A percentile compares a stretch with the other conserved stretches of the same genome.
Conservation (phyloP, 1,140 invertebrate species). For the Eciton burchellii region DNA sequence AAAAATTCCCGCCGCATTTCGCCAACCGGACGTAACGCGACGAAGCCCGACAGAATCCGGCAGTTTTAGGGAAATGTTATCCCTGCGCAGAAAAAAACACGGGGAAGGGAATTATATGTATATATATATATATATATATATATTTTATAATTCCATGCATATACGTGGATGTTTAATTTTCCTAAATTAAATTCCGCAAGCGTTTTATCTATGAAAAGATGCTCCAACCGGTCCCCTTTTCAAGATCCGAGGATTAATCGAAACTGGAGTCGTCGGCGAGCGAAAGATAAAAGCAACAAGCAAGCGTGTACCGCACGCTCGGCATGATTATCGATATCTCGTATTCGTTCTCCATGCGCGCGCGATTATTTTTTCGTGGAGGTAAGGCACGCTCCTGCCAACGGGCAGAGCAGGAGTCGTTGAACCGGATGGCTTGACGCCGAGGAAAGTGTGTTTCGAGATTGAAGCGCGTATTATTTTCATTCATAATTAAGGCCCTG, state of each 20-base stretch:
- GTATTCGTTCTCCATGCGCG: conserved; percentile 13
- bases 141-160: no score
- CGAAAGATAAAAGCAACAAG: not conserved
- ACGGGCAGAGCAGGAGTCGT: conserved; percentile 57
- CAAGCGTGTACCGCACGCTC: not conserved
- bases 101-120: no score
- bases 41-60: no score
- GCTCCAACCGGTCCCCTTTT: no score
- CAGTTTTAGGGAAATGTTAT: no score
- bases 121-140: no score
- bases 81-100: no score
- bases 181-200: no score
- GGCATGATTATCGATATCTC: not conserved
- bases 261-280: not conserved
- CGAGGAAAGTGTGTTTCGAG: conserved; percentile 71
- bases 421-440: conserved; percentile 70
- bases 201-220: no score
- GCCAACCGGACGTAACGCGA: no score
- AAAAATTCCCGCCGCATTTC: no score
- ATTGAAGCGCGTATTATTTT: conserved; percentile 69
- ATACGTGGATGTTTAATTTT: no score
- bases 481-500: conserved; percentile 72
- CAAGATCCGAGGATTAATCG: not conserved
- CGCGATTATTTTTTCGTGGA: conserved; percentile 4
- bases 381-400: conserved; percentile 7